Evolutionary conservation across 2,797 vertebrate species (phyloP), one percentile per base, ranked within the genome.

Genomic region (Hydrolagus colliei): DNA sequence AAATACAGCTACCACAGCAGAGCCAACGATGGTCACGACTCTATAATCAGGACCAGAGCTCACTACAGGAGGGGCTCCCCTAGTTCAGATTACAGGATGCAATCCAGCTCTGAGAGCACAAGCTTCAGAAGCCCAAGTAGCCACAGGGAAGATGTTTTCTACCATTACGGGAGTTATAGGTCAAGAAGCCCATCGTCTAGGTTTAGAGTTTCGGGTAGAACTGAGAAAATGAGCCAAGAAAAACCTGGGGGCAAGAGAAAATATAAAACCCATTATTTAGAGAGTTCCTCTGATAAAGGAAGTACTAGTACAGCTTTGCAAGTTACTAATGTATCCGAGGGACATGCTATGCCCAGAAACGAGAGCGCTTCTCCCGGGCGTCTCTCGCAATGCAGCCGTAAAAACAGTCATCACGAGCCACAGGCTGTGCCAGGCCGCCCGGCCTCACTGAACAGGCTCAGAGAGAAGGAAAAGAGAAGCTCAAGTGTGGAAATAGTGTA

Each of bases 171-270:
- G 89, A 91, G 92, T 20, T 90, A 90, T 73, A 90, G 92, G 20
- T 94, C 95, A 22, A 93, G 93, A 86, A 95, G 93, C 87, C 87
- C 88, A 1, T 95, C 94, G 27, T 93, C 87, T 86, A 90, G 92
- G 85, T 94, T 94, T 61, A 90, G 88, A 87, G 90, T 88, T 52
- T 90, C 91, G 86, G 88, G 88, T 35, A 89, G 88, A 2, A 74
- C 88, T 73, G 92, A 93, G 2, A 91, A 90, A 72, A 87, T 62
- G 1, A 91, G 91, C 86, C 92, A 84, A 4, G 96, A 97, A 86
- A 98, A 98, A 52, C 96, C 96, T 0, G 91, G 95, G n/a, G 97
- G 96, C 9, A 98, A 99, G 89, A 95, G 96, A 82, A 98, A 98
- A 88, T 96, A 96, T 86, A 99, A 99, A 93, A 95, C 95, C 13